A percentile compares a stretch with the other conserved stretches of the same genome.
Evolutionary conservation across 2,113 vertebrate species (phyloP).

Genomic region (Sphaerodactylus townsendi): DNA sequence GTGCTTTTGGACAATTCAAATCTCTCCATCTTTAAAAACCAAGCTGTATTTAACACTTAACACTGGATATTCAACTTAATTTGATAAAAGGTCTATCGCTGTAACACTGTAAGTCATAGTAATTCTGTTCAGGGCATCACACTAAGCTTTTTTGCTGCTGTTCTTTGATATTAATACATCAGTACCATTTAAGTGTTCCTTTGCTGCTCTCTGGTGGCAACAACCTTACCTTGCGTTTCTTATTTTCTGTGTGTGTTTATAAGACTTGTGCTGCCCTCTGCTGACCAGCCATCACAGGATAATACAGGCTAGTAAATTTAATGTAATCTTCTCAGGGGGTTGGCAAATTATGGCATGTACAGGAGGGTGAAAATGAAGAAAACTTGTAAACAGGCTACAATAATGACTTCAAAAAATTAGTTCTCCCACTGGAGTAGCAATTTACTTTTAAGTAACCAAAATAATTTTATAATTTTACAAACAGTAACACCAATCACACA

Average conservation of each 20-base stretch:
- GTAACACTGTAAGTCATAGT: no score
- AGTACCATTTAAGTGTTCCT: not conserved
- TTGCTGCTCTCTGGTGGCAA: slow-evolving; percentile 48
- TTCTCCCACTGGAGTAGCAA: no score
- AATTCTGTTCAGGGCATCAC: not conserved
- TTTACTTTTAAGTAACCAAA: no score
- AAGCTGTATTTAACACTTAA: not conserved
- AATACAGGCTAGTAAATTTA: not conserved
- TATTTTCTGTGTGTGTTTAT: not conserved
- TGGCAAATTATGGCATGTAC: no score
- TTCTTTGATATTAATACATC: not conserved
- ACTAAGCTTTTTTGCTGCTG: not conserved
- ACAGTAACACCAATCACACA: no score
- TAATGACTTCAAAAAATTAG: no score
- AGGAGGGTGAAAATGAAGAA: no score
- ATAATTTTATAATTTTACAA: no score
- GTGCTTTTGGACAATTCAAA: not conserved
- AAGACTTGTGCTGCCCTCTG: slow-evolving; percentile 13
- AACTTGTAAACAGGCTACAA: no score
- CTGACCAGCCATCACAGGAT: not conserved
- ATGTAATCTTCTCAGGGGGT: no score
- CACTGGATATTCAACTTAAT: not conserved
- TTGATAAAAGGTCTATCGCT: not conserved
- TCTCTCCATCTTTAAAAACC: not conserved
- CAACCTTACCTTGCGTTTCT: not conserved